Percentiles rank a stretch among this genome's conserved stretches.
Evolutionary conservation across 2,113 vertebrate genomes (phyloP).

Genomic region (Nibea albiflora): DNA sequence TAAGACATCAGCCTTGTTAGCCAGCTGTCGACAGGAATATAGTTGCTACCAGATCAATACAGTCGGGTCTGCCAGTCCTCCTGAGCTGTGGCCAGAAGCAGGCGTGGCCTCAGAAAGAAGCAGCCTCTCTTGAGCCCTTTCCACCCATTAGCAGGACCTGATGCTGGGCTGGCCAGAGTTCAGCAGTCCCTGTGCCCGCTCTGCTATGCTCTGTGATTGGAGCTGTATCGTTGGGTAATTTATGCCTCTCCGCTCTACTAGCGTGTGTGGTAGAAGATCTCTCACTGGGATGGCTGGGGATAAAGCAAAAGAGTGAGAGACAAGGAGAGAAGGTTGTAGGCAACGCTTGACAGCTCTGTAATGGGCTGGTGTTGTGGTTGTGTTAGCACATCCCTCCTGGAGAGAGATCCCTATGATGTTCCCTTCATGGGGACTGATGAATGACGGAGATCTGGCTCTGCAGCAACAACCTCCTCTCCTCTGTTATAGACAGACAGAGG

Average conservation of each 20-base stretch:
- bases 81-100: slow-evolving; percentile 31
- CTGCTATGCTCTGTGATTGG: slow-evolving; percentile 52
- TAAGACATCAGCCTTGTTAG: slow-evolving; percentile 81
- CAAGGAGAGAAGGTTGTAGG: slow-evolving; percentile 24
- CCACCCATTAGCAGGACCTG: slow-evolving; percentile 57
- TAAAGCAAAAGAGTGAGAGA: slow-evolving; percentile 40
- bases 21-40: slow-evolving; percentile 65
- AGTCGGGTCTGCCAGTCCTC: slow-evolving; percentile 38
- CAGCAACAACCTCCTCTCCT: slow-evolving; percentile 42
- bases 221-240: slow-evolving; percentile 40
- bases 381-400: slow-evolving; percentile 68
- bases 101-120: slow-evolving; percentile 33
- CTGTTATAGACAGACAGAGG: slow-evolving; percentile 37
- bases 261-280: slow-evolving; percentile 11
- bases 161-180: slow-evolving; percentile 56
- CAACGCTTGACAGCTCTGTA: slow-evolving; percentile 59
- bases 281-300: slow-evolving; percentile 29
- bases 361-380: slow-evolving; percentile 64
- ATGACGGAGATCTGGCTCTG: slow-evolving; percentile 61
- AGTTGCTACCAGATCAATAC: slow-evolving; percentile 67
- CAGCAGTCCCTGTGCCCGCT: slow-evolving; percentile 38
- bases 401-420: slow-evolving; percentile 68
- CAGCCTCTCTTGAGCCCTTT: slow-evolving; percentile 56
- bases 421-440: slow-evolving; percentile 65
- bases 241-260: slow-evolving; percentile 30